Percentiles rank a stretch among this genome's conserved stretches.
These are phyloP conservation scores for Cetoscarus ocellatus DNA, from an alignment of 2,797 vertebrate genomes.

Conservation along the genomic window DNA sequence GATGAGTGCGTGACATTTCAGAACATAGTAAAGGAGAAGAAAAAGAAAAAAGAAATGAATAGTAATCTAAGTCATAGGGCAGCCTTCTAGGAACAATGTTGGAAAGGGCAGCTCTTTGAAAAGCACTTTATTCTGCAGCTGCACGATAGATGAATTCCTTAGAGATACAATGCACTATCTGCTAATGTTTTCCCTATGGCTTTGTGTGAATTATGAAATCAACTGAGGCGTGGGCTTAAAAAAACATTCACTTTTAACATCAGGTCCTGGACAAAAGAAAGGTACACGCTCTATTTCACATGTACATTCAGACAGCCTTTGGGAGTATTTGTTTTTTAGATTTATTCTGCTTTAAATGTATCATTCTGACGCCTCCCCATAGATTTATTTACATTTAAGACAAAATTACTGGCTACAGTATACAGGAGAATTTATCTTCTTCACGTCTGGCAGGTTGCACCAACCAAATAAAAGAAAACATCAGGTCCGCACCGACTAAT, in stretches of 20 bases:
- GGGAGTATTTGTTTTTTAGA: not conserved
- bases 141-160: slow-evolving; percentile 29
- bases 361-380: not conserved
- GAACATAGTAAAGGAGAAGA: slow-evolving; percentile 12
- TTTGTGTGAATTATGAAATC: slow-evolving; percentile 1
- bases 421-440: not conserved
- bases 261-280: not conserved
- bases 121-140: slow-evolving; percentile 42
- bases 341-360: slow-evolving; percentile 12
- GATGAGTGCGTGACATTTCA: slow-evolving; percentile 61
- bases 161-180: slow-evolving; percentile 8
- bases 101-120: slow-evolving; percentile 68
- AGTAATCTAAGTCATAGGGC: slow-evolving; percentile 68
- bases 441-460: slow-evolving; percentile 14
- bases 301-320: no score
- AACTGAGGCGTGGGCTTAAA: not conserved
- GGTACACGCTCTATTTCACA: not conserved
- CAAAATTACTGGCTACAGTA: not conserved
- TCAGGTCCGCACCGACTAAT: slow-evolving; percentile 17
- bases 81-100: slow-evolving; percentile 63
- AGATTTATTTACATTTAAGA: slow-evolving; percentile 22
- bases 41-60: slow-evolving; percentile 33
- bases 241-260: slow-evolving; percentile 17
- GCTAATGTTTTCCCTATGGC: slow-evolving; percentile 7
- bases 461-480: not conserved